Base-by-base conservation (phyloP, 2,113 vertebrate genomes). In the Daboia siamensis region DNA sequence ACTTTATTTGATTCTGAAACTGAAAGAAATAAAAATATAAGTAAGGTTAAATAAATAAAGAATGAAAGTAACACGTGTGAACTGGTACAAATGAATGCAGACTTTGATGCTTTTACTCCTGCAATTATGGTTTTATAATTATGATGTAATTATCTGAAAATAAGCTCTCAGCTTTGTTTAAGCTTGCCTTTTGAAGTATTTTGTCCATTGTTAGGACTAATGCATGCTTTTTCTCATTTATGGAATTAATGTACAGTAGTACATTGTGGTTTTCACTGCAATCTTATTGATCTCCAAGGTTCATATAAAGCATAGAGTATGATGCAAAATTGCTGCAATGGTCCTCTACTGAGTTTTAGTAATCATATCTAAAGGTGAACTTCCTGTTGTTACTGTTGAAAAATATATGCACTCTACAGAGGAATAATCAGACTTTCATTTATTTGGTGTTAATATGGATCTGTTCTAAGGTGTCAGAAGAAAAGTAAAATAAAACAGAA, bases 111-210 rank as follows among this genome's bases (percentile, higher is more conserved):
- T 33, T 90, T 64, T 86, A 39, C 12, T 93, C 52, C 24, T 64
- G 56, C 26, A 88, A 88, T 74, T 88, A 74, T 56, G 29, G 39
- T 86, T 55, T 88, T 55, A 23, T 88, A 92, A 88, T 92, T 92
- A 46, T 92, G 86, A 59, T 69, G 46, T 86, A 92, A 86, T 90
- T 90, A 90, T 86, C n/a, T 64, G 46, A 90, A 15, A 86, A 86
- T 46, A 93, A 88, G 33, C 52, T 57, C 15, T 55, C 23, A 33
- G 88, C 29, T 93, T 90, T 61, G 56, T 86, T 90, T 93, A 59
- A 11, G 29, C 88, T 90, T 90, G 86, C 5, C 86, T 88, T 88
- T 74, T 92, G 61, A 55, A 39, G 51, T 24, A 55, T 85, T 86
- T 93, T 64, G 56, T 48, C 74, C 61, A 21, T 61, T 86, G 56